A percentile compares a stretch with the other conserved stretches of the same genome.
Evolutionary conservation across 2,797 vertebrate species (phyloP).

Genomic region (Lacerta bilineata): DNA sequence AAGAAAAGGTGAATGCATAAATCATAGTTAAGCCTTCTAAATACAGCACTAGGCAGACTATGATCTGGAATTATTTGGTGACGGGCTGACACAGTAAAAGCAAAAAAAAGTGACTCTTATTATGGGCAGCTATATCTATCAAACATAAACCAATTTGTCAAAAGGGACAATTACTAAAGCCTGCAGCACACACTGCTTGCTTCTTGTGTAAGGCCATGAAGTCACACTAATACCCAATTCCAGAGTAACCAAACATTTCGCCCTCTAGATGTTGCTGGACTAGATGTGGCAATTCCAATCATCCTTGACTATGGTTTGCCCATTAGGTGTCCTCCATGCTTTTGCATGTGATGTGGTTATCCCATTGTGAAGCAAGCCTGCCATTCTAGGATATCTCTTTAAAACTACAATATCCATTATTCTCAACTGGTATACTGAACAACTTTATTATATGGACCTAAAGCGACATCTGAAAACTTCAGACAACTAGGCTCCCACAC

Average conservation of each 20-base stretch:
- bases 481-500: neutral
- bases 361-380: neutral
- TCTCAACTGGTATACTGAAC: neutral
- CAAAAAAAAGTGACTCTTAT: neutral
- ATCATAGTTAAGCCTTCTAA: neutral
- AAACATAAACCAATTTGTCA: neutral
- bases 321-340: neutral
- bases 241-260: too few relatives aligned
- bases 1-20: constrained; percentile 20
- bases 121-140: neutral
- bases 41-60: neutral
- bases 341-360: neutral
- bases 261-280: too few relatives aligned
- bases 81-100: neutral
- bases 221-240: neutral
- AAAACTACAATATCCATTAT: neutral
- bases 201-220: neutral
- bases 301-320: neutral
- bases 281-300: too few relatives aligned
- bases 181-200: neutral
- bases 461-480: neutral
- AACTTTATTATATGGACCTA: neutral
- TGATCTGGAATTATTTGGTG: neutral
- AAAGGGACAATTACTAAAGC: neutral
- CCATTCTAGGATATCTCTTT: neutral